Conservation (phyloP, 2,113 vertebrate species). For the Pipra filicauda region DNA sequence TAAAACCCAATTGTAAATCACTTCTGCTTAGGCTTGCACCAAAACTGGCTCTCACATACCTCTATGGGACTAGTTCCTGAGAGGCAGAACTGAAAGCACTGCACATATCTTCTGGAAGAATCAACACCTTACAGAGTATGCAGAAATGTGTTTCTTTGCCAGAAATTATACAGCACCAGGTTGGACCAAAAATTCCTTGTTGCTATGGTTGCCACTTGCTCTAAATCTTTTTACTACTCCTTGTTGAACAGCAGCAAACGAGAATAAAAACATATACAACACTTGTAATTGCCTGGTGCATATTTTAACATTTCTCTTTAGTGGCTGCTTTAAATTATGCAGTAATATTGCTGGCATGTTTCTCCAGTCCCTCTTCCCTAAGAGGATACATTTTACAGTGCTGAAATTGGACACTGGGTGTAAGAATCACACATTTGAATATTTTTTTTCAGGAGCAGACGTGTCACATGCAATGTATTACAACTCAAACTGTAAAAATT, state of each 20-base stretch:
- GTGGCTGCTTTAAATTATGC: constrained; percentile 47
- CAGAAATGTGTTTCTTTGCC: constrained; percentile 9
- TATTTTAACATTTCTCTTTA: constrained; percentile 32
- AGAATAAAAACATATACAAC: constrained; percentile 33
- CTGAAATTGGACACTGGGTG: constrained; percentile 18
- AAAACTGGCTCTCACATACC: neutral
- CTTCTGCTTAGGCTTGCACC: neutral
- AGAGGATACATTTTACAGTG: neutral
- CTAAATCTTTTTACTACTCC: constrained; percentile 33
- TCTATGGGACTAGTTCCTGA: neutral
- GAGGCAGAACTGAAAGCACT: neutral
- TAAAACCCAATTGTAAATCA: neutral
- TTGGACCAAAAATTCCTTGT: constrained; percentile 21
- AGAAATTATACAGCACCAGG: neutral
- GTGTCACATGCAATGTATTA: constrained; percentile 44
- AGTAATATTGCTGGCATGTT: constrained; percentile 12
- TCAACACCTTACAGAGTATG: neutral
- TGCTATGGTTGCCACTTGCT: constrained; percentile 51
- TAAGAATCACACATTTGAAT: constrained; percentile 18
- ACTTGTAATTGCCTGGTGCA: constrained; percentile 32
- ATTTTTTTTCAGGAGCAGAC: constrained; percentile 26
- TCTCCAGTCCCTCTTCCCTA: neutral
- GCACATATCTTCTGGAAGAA: neutral
- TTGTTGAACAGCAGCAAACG: neutral
- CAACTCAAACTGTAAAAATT: constrained; percentile 57